Conservation (phyloP, 2,113 vertebrate species). For the Rattus rattus region DNA sequence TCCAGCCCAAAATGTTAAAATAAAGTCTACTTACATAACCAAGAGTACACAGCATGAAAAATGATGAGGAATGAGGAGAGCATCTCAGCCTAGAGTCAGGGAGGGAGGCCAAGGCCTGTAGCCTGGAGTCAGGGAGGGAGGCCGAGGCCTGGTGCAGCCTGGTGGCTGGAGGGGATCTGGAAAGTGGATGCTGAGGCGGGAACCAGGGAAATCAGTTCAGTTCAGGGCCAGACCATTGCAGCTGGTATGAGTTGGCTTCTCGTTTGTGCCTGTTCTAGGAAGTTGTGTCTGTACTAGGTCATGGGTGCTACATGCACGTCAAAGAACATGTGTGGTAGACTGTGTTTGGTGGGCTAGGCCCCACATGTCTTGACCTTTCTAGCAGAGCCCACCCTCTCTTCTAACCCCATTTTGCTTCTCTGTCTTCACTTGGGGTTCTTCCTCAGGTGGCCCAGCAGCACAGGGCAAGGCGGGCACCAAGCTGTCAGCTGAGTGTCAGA, state of each 20-base stretch:
- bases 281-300: neutral
- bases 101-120: neutral
- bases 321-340: neutral
- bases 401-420: neutral
- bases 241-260: neutral
- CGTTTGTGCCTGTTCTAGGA: too few relatives aligned
- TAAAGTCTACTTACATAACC: neutral
- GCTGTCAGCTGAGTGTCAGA: constrained; percentile 89
- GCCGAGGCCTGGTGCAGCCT: neutral
- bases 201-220: too few relatives aligned
- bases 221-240: too few relatives aligned
- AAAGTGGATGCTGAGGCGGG: neutral
- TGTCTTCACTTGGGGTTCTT: neutral
- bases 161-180: neutral
- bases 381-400: accelerated
- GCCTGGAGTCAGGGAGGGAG: neutral
- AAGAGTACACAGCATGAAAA: neutral
- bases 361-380: neutral
- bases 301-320: neutral
- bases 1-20: neutral
- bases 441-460: constrained; percentile 84
- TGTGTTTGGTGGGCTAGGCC: neutral
- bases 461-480: constrained; percentile 63
- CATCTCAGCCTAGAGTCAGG: neutral
- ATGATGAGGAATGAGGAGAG: neutral